These are phyloP conservation scores for Anaspis maculata DNA, from an alignment of 2,888 invertebrate genomes.

Conservation along the genomic window DNA sequence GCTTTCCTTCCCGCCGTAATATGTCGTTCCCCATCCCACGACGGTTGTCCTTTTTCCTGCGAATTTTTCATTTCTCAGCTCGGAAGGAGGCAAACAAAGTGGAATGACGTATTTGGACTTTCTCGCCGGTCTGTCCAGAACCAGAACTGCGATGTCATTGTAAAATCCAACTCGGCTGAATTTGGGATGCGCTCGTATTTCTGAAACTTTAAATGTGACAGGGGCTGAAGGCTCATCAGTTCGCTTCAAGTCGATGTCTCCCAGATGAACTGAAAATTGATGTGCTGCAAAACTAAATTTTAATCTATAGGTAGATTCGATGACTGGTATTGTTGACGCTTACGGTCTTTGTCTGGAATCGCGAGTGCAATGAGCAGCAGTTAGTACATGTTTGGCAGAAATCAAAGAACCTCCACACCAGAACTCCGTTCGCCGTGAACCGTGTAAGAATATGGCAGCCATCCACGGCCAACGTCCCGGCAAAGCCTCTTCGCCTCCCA, in stretches of 20 bases:
- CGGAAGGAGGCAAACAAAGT: constrained; percentile 66
- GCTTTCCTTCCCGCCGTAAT: constrained; percentile 84
- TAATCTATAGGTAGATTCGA: neutral
- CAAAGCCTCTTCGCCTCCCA: constrained; percentile 78
- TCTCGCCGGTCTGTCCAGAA: constrained; percentile 63
- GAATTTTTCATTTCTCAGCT: constrained; percentile 54
- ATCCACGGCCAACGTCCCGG: constrained; percentile 95
- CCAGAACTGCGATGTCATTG: constrained; percentile 86
- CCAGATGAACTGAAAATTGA: constrained; percentile 82
- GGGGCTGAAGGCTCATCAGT: constrained; percentile 81
- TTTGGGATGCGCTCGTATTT: constrained; percentile 73
- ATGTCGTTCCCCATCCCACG: constrained; percentile 88
- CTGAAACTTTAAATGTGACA: constrained; percentile 67
- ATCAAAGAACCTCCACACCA: constrained; percentile 92
- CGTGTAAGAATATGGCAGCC: constrained; percentile 88
- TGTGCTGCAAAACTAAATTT: constrained; percentile 68
- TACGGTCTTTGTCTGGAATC: constrained; percentile 85
- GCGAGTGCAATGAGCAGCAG: constrained; percentile 89
- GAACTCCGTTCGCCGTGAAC: constrained; percentile 75
- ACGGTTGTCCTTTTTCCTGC: constrained; percentile 74
- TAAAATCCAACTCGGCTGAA: constrained; percentile 89
- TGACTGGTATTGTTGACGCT: constrained; percentile 33
- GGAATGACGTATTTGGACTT: constrained; percentile 82
- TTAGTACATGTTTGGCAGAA: constrained; percentile 69
- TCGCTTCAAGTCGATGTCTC: constrained; percentile 77